A percentile compares a stretch with the other conserved stretches of the same genome.
Conservation (phyloP, 2,113 vertebrate species). For the Eulemur macaco region DNA sequence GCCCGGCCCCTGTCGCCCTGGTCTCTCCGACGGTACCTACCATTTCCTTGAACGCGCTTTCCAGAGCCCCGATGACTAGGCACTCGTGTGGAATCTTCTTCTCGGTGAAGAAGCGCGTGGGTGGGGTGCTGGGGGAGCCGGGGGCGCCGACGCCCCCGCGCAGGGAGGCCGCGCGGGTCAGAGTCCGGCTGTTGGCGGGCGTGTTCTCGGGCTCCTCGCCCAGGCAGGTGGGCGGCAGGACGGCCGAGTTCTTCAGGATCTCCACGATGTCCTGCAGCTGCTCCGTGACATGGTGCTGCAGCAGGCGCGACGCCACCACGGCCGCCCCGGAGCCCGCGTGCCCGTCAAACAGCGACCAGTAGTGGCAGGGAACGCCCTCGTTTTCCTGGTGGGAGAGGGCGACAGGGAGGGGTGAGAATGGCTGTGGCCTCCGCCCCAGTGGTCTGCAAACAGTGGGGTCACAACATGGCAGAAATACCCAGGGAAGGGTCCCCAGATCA, state of each 20-base stretch:
- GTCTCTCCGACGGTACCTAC: slow-evolving; percentile 77
- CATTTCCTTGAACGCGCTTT: slow-evolving; percentile 98
- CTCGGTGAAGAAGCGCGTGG: slow-evolving; percentile 95
- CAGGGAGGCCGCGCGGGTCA: slow-evolving; percentile 93
- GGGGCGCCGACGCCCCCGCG: slow-evolving; percentile 92
- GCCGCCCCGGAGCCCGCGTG: slow-evolving; percentile 95
- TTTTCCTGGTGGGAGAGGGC: slow-evolving; percentile 80
- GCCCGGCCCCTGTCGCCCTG: fast-evolving
- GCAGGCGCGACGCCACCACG: slow-evolving; percentile 92
- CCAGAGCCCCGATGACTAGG: slow-evolving; percentile 95
- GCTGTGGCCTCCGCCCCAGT: fast-evolving
- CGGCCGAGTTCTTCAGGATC: slow-evolving; percentile 88
- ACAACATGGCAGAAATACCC: fast-evolving
- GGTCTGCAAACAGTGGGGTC: not conserved
- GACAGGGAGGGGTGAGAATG: slow-evolving; percentile 15
- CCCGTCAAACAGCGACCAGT: slow-evolving; percentile 97
- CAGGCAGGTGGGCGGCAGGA: slow-evolving; percentile 91
- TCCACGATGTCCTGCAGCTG: slow-evolving; percentile 95
- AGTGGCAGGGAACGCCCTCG: slow-evolving; percentile 92
- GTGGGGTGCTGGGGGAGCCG: slow-evolving; percentile 90
- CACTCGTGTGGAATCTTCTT: slow-evolving; percentile 97
- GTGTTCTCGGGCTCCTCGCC: slow-evolving; percentile 91
- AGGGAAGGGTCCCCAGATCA: too few relatives aligned
- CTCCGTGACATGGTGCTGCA: slow-evolving; percentile 93
- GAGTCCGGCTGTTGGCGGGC: slow-evolving; percentile 84